phyloP scores from a whole-genome alignment of 2,888 invertebrate species.

The Pammene aurita region DNA sequence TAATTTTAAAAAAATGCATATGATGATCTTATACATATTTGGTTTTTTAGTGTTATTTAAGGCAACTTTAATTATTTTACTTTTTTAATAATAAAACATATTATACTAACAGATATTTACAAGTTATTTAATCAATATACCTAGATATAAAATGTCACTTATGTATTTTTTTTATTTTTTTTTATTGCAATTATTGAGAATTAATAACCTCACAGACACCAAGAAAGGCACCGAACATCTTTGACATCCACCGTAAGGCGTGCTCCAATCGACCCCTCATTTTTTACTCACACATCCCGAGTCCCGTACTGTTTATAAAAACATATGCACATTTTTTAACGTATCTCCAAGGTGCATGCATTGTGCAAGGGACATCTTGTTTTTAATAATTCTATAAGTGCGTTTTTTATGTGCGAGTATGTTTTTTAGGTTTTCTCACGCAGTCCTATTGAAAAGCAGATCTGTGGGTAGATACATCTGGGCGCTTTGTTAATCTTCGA shows the following conservation, averaged over 20 bases:
- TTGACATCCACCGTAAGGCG: slow-evolving; percentile 56
- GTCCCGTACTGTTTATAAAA: slow-evolving; percentile 75
- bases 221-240: slow-evolving; percentile 35
- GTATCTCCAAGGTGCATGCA: slow-evolving; percentile 77
- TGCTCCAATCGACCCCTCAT: slow-evolving; percentile 57
- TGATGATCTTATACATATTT: too few relatives aligned
- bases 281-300: slow-evolving; percentile 60
- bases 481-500: slow-evolving; percentile 66
- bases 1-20: too few relatives aligned
- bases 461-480: slow-evolving; percentile 83
- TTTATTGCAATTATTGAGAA: too few relatives aligned
- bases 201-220: background rate
- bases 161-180: too few relatives aligned
- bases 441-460: slow-evolving; percentile 72
- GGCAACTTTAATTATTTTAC: too few relatives aligned
- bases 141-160: too few relatives aligned
- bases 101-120: too few relatives aligned
- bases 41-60: too few relatives aligned
- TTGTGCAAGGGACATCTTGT: slow-evolving; percentile 77
- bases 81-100: too few relatives aligned
- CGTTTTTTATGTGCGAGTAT: slow-evolving; percentile 76
- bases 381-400: slow-evolving; percentile 77
- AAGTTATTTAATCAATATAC: too few relatives aligned
- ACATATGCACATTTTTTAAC: slow-evolving; percentile 82
- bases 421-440: slow-evolving; percentile 82